These are phyloP conservation scores for Troides oblongomaculatus DNA, from an alignment of 2,888 invertebrate species.

Conservation along the genomic window DNA sequence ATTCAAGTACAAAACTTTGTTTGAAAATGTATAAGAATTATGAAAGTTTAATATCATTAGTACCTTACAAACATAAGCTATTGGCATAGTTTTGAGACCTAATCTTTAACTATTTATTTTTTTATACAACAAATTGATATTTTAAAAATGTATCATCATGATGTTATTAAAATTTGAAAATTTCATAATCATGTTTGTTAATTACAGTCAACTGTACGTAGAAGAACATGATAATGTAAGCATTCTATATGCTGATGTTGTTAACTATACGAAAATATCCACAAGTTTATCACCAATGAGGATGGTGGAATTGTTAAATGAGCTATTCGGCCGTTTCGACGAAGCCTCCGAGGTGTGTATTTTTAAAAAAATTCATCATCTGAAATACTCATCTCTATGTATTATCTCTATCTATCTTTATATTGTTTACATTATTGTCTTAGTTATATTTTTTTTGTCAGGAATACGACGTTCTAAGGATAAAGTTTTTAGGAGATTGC, in stretches of 20 bases:
- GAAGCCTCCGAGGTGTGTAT: slow-evolving; percentile 88
- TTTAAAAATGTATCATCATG: too few species aligned
- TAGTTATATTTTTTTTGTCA: slow-evolving; percentile 41
- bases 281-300: slow-evolving; percentile 89
- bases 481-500: slow-evolving; percentile 96
- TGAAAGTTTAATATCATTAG: too few species aligned
- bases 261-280: slow-evolving; percentile 94
- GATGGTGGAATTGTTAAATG: slow-evolving; percentile 92
- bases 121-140: too few species aligned
- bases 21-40: too few species aligned
- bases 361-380: not conserved
- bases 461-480: slow-evolving; percentile 88
- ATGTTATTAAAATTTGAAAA: too few species aligned
- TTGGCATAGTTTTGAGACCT: too few species aligned
- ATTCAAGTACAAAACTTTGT: too few species aligned
- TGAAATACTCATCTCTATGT: too few species aligned
- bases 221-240: slow-evolving; percentile 93
- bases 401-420: too few species aligned
- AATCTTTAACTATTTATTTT: too few species aligned
- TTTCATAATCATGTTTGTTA: not conserved
- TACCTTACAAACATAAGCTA: too few species aligned
- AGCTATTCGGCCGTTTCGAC: slow-evolving; percentile 94
- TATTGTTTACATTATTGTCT: too few species aligned
- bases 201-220: slow-evolving; percentile 88
- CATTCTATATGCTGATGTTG: slow-evolving; percentile 95